Conservation (phyloP, 1,140 invertebrate genomes). For the Glossosoma conforme region DNA sequence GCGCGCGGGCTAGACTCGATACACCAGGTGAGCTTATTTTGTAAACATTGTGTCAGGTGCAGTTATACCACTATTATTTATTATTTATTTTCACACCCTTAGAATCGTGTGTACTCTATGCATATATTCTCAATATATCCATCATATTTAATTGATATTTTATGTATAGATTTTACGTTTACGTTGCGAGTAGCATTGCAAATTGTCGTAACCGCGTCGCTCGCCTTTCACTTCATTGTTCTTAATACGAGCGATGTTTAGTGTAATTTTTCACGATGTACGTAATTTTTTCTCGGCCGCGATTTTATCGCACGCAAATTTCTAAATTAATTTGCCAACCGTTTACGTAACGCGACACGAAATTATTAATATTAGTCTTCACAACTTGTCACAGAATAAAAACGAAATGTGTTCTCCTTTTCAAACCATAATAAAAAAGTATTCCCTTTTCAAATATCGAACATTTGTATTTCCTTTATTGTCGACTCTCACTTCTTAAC, state of each 20-base stretch:
- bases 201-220: slow-evolving; percentile 10
- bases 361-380: too few species aligned
- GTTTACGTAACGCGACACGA: slow-evolving; percentile 17
- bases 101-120: not conserved
- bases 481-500: too few species aligned
- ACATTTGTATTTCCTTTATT: too few species aligned
- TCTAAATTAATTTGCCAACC: slow-evolving; percentile 14
- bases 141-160: too few species aligned
- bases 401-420: too few species aligned
- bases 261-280: slow-evolving; percentile 11
- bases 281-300: slow-evolving; percentile 7
- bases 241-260: slow-evolving; percentile 5
- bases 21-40: slow-evolving; percentile 18
- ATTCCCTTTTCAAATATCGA: too few species aligned
- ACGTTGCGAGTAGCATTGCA: too few species aligned
- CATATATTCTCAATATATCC: too few species aligned
- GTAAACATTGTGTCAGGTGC: slow-evolving; percentile 26
- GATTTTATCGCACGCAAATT: slow-evolving; percentile 20
- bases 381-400: too few species aligned
- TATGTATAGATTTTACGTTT: too few species aligned
- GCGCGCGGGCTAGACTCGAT: slow-evolving; percentile 13
- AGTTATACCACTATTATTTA: not conserved
- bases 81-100: not conserved
- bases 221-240: slow-evolving; percentile 24
- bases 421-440: too few species aligned